A percentile compares a stretch with the other conserved stretches of the same genome.
phyloP scores from a whole-genome alignment of 2,797 vertebrate species.

The Gouania willdenowi region DNA sequence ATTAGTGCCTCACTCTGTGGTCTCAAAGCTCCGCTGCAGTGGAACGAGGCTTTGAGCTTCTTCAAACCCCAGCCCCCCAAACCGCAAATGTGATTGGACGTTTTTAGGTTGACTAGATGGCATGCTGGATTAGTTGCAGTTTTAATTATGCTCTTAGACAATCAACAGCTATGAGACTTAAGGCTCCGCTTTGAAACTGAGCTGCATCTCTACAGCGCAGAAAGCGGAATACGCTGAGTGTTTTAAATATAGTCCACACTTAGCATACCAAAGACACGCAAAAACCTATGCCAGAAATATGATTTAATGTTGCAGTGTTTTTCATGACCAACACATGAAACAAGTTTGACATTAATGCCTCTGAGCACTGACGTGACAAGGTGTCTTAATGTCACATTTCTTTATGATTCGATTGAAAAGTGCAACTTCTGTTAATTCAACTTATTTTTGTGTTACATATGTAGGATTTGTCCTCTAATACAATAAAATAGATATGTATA shows the following conservation, averaged over 20 bases:
- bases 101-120: conserved; percentile 74
- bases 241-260: conserved; percentile 64
- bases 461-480: too few relatives aligned
- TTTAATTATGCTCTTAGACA: conserved; percentile 73
- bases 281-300: too few relatives aligned
- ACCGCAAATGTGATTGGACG: conserved; percentile 67
- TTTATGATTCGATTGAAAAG: too few relatives aligned
- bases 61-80: conserved; percentile 51
- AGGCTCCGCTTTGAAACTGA: conserved; percentile 60
- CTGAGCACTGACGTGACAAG: too few relatives aligned
- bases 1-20: conserved; percentile 58
- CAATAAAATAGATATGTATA: too few relatives aligned
- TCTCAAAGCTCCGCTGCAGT: conserved; percentile 59
- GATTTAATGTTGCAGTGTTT: too few relatives aligned
- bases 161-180: conserved; percentile 69
- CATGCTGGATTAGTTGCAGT: conserved; percentile 65
- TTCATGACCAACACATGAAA: too few relatives aligned
- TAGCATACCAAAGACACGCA: conserved; percentile 54
- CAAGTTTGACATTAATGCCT: too few relatives aligned
- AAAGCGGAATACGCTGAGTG: conserved; percentile 19
- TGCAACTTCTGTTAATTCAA: too few relatives aligned
- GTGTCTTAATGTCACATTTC: too few relatives aligned
- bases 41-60: conserved; percentile 52
- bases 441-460: too few relatives aligned
- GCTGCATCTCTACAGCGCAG: conserved; percentile 34